Conservation (phyloP, 2,113 vertebrate species). For the Xenopus laevis region DNA sequence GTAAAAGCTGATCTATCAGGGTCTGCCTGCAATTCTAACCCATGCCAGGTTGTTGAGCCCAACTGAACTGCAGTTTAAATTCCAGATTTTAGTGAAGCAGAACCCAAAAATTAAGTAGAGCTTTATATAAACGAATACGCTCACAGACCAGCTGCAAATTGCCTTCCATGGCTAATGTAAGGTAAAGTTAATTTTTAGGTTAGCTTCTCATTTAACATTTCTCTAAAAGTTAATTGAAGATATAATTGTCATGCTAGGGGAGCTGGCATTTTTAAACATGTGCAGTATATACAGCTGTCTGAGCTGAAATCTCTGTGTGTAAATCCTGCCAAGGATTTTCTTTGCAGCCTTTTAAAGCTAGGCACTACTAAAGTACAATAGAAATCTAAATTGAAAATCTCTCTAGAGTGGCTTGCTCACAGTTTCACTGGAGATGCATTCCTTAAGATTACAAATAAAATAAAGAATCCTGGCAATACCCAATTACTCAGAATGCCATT, state of each 20-base stretch:
- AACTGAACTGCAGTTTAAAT: too few species aligned
- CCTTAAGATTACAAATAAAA: constrained; percentile 38
- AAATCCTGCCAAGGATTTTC: constrained; percentile 17
- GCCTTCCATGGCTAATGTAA: too few species aligned
- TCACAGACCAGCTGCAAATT: too few species aligned
- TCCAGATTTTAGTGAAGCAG: too few species aligned
- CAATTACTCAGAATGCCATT: constrained; percentile 40
- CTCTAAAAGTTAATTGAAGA: too few species aligned
- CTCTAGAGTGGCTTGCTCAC: constrained; percentile 21
- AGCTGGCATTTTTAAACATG: constrained; percentile 4
- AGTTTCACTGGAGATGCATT: constrained; percentile 40
- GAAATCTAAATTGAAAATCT: constrained; percentile 46
- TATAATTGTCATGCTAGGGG: constrained; percentile 1
- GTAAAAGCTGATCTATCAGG: not conserved
- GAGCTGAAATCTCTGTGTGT: constrained; percentile 3
- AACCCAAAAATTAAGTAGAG: too few species aligned
- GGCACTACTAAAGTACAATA: constrained; percentile 23
- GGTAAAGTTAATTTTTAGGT: too few species aligned
- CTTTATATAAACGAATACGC: too few species aligned
- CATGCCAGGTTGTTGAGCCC: not conserved
- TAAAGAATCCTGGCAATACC: constrained; percentile 43
- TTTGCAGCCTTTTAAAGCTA: constrained; percentile 16
- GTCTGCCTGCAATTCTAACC: not conserved
- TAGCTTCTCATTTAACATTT: too few species aligned
- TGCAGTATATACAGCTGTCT: constrained; percentile 1